phyloP scores from a whole-genome alignment of 92 coral and sea anemone genomes.

The Phenganax stokvisi region DNA sequence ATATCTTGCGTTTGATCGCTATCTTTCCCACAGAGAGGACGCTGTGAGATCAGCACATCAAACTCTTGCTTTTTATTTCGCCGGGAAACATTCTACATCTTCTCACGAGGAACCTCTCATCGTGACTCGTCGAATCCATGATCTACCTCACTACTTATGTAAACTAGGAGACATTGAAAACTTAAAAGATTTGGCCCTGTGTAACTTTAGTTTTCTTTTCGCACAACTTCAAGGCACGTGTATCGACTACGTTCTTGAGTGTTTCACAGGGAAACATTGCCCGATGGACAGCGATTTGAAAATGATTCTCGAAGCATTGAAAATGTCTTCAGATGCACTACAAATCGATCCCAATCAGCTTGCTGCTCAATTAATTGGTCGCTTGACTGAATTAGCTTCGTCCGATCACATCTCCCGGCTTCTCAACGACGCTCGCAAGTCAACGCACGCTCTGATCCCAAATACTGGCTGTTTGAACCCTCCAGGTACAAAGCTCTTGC shows the following conservation, averaged over 20 bases:
- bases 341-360: conserved; percentile 70
- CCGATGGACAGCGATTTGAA: conserved; percentile 67
- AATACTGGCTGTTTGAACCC: conserved; percentile 86
- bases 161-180: conserved; percentile 25
- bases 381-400: conserved; percentile 78
- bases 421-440: conserved; percentile 85
- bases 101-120: conserved; percentile 69
- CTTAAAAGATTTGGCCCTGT: conserved; percentile 55
- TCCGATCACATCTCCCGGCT: conserved; percentile 74
- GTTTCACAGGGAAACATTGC: conserved; percentile 54
- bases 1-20: conserved; percentile 73
- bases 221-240: conserved; percentile 70
- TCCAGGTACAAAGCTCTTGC: conserved; percentile 92
- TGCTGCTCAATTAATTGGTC: conserved; percentile 94
- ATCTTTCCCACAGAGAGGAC: conserved; percentile 50
- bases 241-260: conserved; percentile 74
- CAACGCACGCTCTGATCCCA: conserved; percentile 71
- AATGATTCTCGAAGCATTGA: conserved; percentile 75
- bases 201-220: conserved; percentile 76
- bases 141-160: conserved; percentile 38
- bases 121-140: conserved; percentile 15
- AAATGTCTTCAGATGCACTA: conserved; percentile 89
- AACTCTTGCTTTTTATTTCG: conserved; percentile 52
- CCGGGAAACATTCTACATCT: conserved; percentile 67
- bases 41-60: conserved; percentile 16